Evolutionary conservation across 1,140 invertebrate species (phyloP), one percentile per base, ranked within the genome.

Genomic region (Ctenoplectra terminalis): DNA sequence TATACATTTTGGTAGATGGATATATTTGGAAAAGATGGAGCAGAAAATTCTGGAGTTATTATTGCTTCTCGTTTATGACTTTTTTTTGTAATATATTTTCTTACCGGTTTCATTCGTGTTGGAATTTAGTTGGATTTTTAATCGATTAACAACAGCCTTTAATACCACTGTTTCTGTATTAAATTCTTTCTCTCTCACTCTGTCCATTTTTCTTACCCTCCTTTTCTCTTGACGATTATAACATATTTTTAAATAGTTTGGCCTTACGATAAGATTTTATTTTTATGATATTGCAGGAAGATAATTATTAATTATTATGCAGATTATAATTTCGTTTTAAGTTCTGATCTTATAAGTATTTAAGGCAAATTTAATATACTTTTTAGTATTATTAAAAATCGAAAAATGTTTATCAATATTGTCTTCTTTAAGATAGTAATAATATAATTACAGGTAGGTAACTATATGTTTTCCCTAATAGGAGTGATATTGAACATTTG

Each of bases 371-470:
- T 37, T 43, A 56, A 71, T 15, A 34, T 61, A 71, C 54, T 60
- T 40, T 75, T 52, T 81, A 46, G n/a, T 69, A 34, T 50, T 64
- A 29, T 23, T 61, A 63, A 2, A 77, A 46, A 46, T 13, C 15
- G 17, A 46, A 71, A 67, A 56, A 56, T 72, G 20, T 72, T 74
- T 46, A 34, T 58, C 15, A 46, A 54, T 52, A 50, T 43, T 40
- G n/a, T 77, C 71, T n/a, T 13, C 15, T 29, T 83, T 73, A 67
- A 40, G n/a, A 40, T 56, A 63, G 29, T 63, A 70, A 67, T 71
- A 29, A 71, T 56, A 56, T 63, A n/a, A 48, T 48, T 58, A 50
- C 85, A 87, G 86, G 86, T 87, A 87, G 86, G 86, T 87, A 84
- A 70, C 31, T 83, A 78, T 63, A 87, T 84, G 58, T 77, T 71